Conservation (phyloP, 2,797 vertebrate genomes). For the Paedocypris micromegethes region DNA sequence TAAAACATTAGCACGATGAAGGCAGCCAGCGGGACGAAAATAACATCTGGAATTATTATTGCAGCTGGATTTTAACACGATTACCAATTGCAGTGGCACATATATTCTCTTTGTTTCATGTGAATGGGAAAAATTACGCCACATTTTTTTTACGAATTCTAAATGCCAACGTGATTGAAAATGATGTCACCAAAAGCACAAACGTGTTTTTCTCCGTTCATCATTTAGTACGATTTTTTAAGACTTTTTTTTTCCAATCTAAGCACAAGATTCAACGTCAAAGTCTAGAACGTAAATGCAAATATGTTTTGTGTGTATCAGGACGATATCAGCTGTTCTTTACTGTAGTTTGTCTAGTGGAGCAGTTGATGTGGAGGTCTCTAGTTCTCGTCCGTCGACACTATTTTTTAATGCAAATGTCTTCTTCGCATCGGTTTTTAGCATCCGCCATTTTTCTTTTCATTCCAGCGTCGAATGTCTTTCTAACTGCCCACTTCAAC, state of each 20-base stretch:
- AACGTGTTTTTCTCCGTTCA: slow-evolving; percentile 1
- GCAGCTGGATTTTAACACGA: slow-evolving; percentile 3
- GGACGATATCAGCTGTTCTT: slow-evolving; percentile 2
- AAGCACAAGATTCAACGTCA: slow-evolving; percentile 42
- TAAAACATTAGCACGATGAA: slow-evolving; percentile 1
- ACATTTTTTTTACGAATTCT: slow-evolving; percentile 17
- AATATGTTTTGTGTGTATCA: slow-evolving; percentile 5
- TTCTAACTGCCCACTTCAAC: slow-evolving; percentile 47
- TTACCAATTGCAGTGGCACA: not conserved
- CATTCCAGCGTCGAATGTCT: slow-evolving; percentile 64
- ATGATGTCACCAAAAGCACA: slow-evolving; percentile 25
- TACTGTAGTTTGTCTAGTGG: slow-evolving; percentile 12
- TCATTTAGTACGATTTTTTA: not conserved
- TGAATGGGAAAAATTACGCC: not conserved
- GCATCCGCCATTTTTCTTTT: slow-evolving; percentile 40
- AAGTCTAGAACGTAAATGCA: slow-evolving; percentile 11
- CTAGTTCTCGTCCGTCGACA: not conserved
- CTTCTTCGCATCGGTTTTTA: slow-evolving; percentile 1
- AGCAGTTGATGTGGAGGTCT: slow-evolving; percentile 28
- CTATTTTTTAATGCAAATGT: too few species aligned
- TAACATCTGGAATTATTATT: slow-evolving; percentile 5
- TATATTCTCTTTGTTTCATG: not conserved
- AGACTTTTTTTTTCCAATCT: slow-evolving; percentile 13
- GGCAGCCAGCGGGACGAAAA: not conserved
- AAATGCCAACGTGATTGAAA: slow-evolving; percentile 4